Conservation (phyloP, 1,140 invertebrate genomes). For the Eurosta solidaginis region DNA sequence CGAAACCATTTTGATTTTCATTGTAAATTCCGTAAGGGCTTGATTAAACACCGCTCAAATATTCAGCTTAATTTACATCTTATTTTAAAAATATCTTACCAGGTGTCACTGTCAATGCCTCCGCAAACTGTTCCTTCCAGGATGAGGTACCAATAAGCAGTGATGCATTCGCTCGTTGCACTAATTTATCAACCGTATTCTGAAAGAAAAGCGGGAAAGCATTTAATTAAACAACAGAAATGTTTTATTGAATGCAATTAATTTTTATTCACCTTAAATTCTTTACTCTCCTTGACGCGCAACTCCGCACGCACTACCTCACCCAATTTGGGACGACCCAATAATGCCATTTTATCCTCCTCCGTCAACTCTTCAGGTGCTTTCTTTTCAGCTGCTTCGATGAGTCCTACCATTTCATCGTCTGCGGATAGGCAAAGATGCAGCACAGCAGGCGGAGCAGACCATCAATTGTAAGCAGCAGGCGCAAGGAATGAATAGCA, state of each 20-base stretch:
- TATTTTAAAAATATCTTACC: conserved; percentile 63
- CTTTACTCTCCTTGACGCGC: conserved; percentile 94
- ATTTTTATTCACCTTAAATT: conserved; percentile 84
- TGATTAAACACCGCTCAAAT: no score
- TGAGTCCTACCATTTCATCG: conserved; percentile 54
- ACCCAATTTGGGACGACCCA: conserved; percentile 88
- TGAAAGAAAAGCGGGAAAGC: conserved; percentile 58
- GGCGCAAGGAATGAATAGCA: conserved; percentile 23
- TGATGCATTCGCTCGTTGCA: conserved; percentile 94
- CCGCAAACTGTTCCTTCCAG: conserved; percentile 98
- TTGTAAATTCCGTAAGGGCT: no score
- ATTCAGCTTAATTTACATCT: background rate
- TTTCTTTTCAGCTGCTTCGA: conserved; percentile 66
- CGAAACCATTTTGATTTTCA: no score
- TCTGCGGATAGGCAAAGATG: conserved; percentile 35
- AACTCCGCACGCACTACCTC: conserved; percentile 83
- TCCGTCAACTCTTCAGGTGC: conserved; percentile 68
- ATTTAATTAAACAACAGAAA: conserved; percentile 10
- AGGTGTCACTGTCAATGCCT: conserved; percentile 91
- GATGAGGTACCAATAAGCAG: conserved; percentile 93
- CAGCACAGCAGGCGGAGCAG: background rate
- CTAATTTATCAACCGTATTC: conserved; percentile 97
- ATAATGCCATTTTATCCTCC: conserved; percentile 86
- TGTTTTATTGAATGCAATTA: background rate
- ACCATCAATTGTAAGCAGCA: background rate